Evolutionary conservation across 2,113 vertebrate species (phyloP).

Genomic region (rabbit (Oryctolagus cuniculus)): DNA sequence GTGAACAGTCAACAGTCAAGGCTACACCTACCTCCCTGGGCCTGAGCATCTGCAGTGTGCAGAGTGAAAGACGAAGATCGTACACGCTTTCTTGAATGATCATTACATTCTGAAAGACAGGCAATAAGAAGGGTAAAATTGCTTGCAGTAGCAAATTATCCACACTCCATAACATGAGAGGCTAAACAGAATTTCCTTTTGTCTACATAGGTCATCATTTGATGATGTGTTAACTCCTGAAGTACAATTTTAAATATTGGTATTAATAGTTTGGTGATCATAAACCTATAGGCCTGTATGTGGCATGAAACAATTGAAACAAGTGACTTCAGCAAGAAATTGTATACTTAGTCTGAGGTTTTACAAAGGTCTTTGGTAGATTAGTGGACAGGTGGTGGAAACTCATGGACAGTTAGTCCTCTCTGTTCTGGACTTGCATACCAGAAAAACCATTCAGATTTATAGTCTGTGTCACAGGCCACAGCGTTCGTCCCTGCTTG

Average conservation of each 20-base stretch:
- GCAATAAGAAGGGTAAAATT: conserved; percentile 17
- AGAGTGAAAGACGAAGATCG: conserved; percentile 88
- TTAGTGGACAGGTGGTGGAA: background rate
- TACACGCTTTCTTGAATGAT: conserved; percentile 86
- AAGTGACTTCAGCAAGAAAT: background rate
- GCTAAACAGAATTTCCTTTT: background rate
- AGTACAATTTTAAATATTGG: conserved; percentile 12
- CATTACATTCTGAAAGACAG: conserved; percentile 82
- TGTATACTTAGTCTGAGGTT: background rate
- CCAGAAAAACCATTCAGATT: background rate
- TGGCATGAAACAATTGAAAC: conserved; percentile 7
- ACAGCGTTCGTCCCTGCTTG: background rate
- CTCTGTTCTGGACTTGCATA: background rate
- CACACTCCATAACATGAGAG: background rate
- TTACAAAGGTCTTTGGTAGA: background rate
- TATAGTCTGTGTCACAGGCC: background rate
- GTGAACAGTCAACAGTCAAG: background rate
- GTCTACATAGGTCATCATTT: background rate
- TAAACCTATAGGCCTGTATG: background rate
- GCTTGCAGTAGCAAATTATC: conserved; percentile 13
- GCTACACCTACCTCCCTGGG: conserved; percentile 80
- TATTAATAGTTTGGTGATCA: background rate
- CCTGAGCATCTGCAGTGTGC: conserved; percentile 71
- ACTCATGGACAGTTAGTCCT: background rate
- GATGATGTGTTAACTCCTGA: background rate